phyloP scores from a whole-genome alignment of 2,113 vertebrate genomes.

The Puma concolor region DNA sequence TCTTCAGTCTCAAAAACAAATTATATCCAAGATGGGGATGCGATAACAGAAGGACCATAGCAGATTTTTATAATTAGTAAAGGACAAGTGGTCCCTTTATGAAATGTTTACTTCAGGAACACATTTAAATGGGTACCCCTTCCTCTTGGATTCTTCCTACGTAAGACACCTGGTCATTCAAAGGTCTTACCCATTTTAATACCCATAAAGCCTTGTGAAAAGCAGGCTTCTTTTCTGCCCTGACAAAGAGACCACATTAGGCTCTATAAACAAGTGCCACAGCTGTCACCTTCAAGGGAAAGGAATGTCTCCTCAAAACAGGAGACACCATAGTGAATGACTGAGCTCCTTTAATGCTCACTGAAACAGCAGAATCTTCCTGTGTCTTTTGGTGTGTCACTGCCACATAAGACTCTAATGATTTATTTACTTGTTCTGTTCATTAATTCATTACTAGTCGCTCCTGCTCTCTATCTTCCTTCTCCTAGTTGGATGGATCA shows the following conservation, averaged over 20 bases:
- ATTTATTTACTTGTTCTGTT: conserved; percentile 55
- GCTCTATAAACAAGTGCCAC: not conserved
- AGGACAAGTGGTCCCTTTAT: not conserved
- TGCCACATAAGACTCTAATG: not conserved
- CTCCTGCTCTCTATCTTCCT: not conserved
- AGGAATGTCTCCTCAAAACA: not conserved
- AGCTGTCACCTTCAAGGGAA: not conserved
- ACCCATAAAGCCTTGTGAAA: not conserved
- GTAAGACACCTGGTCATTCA: not conserved
- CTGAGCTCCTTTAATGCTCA: not conserved
- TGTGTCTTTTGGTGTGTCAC: not conserved
- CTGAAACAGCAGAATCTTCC: not conserved
- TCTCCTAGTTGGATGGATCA: not conserved
- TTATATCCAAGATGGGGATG: not conserved
- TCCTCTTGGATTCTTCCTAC: not conserved
- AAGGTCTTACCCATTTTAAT: not conserved
- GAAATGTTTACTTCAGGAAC: not conserved
- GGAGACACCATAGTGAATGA: not conserved
- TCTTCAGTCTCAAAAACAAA: not conserved
- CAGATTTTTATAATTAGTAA: not conserved
- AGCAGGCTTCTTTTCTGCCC: not conserved
- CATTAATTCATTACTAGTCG: conserved; percentile 50
- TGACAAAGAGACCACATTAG: not conserved
- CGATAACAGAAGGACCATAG: too few relatives aligned
- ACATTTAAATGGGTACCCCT: not conserved